Conservation (phyloP, 2,888 invertebrate genomes). For the Pheosia gnoma region DNA sequence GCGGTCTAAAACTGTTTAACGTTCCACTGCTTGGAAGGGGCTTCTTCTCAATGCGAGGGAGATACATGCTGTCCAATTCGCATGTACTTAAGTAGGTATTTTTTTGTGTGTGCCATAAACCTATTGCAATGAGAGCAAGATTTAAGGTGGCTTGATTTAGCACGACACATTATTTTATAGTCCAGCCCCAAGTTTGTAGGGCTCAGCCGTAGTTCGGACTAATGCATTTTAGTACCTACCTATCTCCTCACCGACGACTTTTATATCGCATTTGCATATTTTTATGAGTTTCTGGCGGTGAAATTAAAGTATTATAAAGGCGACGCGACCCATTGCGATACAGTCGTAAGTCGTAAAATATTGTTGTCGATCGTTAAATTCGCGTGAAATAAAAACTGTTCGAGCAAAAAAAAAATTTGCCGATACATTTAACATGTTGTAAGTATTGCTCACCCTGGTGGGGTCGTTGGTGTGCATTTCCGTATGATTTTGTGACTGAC, state of each 20-base stretch:
- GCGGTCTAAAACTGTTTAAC: no score
- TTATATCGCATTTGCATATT: constrained; percentile 80
- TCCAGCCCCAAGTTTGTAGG: background rate
- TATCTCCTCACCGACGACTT: constrained; percentile 63
- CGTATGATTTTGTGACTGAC: background rate
- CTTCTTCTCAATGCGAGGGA: no score
- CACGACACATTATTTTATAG: background rate
- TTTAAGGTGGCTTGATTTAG: background rate
- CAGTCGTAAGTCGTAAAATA: constrained; percentile 77
- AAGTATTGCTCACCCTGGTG: background rate
- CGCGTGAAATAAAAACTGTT: constrained; percentile 74
- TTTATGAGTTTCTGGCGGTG: constrained; percentile 80
- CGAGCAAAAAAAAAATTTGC: constrained; percentile 69
- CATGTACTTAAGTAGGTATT: no score
- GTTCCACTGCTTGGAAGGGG: no score
- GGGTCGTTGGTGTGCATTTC: background rate
- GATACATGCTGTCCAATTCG: no score
- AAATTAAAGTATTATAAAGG: constrained; percentile 82
- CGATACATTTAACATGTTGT: constrained; percentile 55
- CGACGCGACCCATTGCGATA: constrained; percentile 74
- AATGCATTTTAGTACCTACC: constrained; percentile 61
- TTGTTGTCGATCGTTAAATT: constrained; percentile 74
- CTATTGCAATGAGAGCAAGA: background rate
- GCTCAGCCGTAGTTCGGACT: constrained; percentile 40
- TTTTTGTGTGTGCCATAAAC: no score